A percentile compares a stretch with the other conserved stretches of the same genome.
Evolutionary conservation across 1,140 invertebrate genomes (phyloP).

Genomic region (Drosophila ficusphila): DNA sequence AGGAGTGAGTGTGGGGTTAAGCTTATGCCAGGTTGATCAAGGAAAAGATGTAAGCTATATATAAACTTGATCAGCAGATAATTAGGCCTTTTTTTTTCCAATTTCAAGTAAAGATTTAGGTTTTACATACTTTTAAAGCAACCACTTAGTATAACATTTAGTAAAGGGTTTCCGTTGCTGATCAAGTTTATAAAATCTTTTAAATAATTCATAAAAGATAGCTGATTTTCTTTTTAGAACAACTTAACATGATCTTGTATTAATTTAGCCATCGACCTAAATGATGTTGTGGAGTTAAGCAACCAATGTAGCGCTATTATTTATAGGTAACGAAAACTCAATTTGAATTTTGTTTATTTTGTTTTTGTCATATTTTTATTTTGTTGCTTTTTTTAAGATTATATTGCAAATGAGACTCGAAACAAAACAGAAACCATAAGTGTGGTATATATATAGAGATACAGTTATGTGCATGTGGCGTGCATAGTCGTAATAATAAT

Average conservation of each 20-base stretch:
- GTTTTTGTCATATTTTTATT: slow-evolving; percentile 51
- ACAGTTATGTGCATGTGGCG: slow-evolving; percentile 65
- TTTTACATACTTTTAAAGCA: background rate
- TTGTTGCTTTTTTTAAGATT: slow-evolving; percentile 51
- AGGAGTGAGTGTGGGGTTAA: background rate
- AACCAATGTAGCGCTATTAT: slow-evolving; percentile 45
- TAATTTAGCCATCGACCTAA: slow-evolving; percentile 7
- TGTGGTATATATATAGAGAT: slow-evolving; percentile 30
- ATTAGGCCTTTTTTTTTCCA: background rate
- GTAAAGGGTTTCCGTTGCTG: background rate
- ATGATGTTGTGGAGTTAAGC: slow-evolving; percentile 44
- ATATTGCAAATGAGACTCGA: slow-evolving; percentile 63
- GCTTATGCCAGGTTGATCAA: slow-evolving; percentile 5
- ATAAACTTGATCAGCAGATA: background rate
- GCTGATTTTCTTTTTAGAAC: background rate
- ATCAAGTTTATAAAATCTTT: background rate
- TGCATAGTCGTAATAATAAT: slow-evolving; percentile 44
- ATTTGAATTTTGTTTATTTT: slow-evolving; percentile 27
- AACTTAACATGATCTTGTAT: background rate
- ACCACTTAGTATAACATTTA: background rate
- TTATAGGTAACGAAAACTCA: slow-evolving; percentile 38
- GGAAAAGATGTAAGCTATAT: background rate
- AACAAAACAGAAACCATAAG: slow-evolving; percentile 47
- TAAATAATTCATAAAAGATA: too few species aligned
- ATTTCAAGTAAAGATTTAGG: background rate